Conservation (phyloP, 2,888 invertebrate genomes). For the Hirtodrosophila cameraria region DNA sequence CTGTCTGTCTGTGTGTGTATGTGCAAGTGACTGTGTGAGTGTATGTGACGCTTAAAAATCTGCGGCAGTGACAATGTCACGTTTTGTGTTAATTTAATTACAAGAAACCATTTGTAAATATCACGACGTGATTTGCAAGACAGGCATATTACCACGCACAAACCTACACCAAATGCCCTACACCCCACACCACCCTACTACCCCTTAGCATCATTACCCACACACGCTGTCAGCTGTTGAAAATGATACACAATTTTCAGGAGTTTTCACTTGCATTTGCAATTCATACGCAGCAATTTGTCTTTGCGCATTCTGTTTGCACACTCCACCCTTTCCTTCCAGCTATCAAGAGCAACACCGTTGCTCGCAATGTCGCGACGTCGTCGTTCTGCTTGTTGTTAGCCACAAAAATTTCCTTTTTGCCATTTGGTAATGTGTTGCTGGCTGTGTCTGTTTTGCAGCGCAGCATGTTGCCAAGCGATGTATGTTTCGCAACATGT, state of each 20-base stretch:
- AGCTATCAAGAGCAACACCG: background rate
- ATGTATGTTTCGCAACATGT: constrained; percentile 13
- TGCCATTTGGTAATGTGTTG: constrained; percentile 17
- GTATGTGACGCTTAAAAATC: constrained; percentile 69
- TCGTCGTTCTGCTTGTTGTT: constrained; percentile 11
- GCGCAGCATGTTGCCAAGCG: constrained; percentile 55
- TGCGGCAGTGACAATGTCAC: constrained; percentile 77
- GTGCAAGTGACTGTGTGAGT: constrained; percentile 9
- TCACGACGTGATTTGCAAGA: constrained; percentile 76
- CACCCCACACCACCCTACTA: constrained; percentile 1
- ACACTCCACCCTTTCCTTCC: constrained; percentile 1
- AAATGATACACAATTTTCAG: constrained; percentile 62
- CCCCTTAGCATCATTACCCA: too few species aligned
- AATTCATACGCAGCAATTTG: constrained; percentile 62
- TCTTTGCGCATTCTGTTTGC: constrained; percentile 48
- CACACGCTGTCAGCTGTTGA: constrained; percentile 18
- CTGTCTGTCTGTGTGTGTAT: constrained; percentile 2
- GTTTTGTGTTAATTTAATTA: constrained; percentile 79
- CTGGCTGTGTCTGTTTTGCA: constrained; percentile 52
- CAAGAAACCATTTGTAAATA: constrained; percentile 79
- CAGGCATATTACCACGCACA: constrained; percentile 49
- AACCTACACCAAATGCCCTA: background rate
- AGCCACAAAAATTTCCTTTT: constrained; percentile 22
- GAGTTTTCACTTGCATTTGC: constrained; percentile 70
- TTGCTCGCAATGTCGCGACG: constrained; percentile 11